Conservation (phyloP, 2,113 vertebrate genomes). For the Salvelinus alpinus region DNA sequence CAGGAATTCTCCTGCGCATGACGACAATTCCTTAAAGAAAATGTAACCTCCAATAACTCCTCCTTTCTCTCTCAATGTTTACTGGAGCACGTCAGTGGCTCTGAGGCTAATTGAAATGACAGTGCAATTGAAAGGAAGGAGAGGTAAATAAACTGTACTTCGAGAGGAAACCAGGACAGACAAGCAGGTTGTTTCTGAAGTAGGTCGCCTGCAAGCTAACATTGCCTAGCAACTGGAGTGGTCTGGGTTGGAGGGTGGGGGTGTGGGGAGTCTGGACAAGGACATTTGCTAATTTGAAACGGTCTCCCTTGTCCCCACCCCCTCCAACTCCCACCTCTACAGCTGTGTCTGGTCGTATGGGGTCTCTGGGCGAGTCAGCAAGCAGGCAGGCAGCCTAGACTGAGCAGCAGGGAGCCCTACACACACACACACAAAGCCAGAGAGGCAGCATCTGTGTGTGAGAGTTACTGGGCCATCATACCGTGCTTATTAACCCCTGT, state of each 20-base stretch:
- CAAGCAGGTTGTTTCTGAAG: conserved; percentile 24
- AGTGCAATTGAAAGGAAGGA: background rate
- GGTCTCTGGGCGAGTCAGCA: conserved; percentile 12
- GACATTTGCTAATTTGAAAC: conserved; percentile 7
- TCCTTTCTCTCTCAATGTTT: background rate
- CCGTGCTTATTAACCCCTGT: background rate
- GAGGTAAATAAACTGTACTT: background rate
- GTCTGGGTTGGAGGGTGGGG: background rate
- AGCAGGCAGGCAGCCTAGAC: conserved; percentile 5
- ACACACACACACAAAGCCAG: background rate
- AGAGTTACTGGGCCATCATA: conserved; percentile 14
- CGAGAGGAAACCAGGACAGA: conserved; percentile 12
- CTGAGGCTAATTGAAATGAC: conserved; percentile 1
- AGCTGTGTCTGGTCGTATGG: conserved; percentile 17
- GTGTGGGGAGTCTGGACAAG: background rate
- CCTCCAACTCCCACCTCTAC: conserved; percentile 11
- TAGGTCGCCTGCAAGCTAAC: conserved; percentile 25
- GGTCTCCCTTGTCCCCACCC: background rate
- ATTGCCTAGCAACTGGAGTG: conserved; percentile 36
- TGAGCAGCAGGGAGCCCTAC: background rate
- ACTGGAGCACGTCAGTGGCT: background rate
- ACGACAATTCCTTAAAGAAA: background rate
- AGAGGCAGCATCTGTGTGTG: background rate
- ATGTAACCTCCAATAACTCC: background rate
- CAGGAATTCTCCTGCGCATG: background rate